Evolutionary conservation across 2,888 invertebrate species (phyloP), one percentile per base, ranked within the genome.

Genomic region (Plutella xylostella): DNA sequence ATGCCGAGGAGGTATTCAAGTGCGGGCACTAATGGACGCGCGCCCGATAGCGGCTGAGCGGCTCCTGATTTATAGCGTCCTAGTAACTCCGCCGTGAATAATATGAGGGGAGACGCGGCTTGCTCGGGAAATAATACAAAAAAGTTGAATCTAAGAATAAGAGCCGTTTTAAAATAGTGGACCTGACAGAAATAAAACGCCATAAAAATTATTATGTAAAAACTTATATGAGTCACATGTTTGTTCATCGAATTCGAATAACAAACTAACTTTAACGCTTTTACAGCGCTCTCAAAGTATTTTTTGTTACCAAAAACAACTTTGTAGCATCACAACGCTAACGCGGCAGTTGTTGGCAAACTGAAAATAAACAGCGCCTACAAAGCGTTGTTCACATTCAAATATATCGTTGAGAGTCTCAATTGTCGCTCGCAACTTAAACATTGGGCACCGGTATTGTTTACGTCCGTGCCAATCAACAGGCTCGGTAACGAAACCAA

Each of bases 401-500:
- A 61, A 61, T 56, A 58, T 55, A 56, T 56, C 66, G 72, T 72
- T 63, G 72, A 73, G 72, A 69, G 69, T 68, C 70, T 72, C 74
- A 65, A 80, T 78, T 79, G 79, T 78, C 76, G 70, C 68, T 66
- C 62, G 65, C 59, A 78, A 79, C 78, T 82, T 82, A 78, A 77
- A 80, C 78, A 78, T 71, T 67, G 66, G 60, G 61, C 58, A 57
- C 42, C 56, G 69, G 74, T 72, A 80, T 82, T 83, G 82, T 83
- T 82, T 80, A 82, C 80, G 73, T 60, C 65, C 68, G 65, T 70
- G 77, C 77, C 82, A 83, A 82, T 83, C 80, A 82, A 83, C 82
- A 78, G 75, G 68, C 71, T 69, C 73, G 79, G 79, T 77, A 82
- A 82, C 82, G 80, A 82, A 84, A 85, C 83, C 83, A 85, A 85